phyloP scores from a whole-genome alignment of 2,888 invertebrate genomes.

The Uropetala carovei region DNA sequence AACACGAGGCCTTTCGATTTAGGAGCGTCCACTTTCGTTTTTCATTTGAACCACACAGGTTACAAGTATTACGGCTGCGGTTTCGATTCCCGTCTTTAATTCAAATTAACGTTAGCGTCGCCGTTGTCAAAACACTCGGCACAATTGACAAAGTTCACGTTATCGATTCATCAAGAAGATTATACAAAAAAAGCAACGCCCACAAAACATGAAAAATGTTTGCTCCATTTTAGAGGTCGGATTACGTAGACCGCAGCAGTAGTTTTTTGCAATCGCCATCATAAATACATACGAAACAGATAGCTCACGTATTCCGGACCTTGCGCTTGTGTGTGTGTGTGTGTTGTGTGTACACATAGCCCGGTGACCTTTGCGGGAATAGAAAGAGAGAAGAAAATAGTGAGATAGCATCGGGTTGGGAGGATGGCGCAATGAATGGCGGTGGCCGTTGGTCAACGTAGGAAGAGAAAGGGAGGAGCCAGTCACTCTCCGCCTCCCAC shows the following conservation, averaged over 20 bases:
- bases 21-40: no score
- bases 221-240: not conserved
- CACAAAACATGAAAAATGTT: not conserved
- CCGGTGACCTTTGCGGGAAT: slow-evolving; percentile 23
- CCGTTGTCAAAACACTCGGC: no score
- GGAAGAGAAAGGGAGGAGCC: no score
- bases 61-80: no score
- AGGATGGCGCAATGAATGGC: not conserved
- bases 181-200: not conserved
- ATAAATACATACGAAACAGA: not conserved
- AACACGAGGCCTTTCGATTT: no score
- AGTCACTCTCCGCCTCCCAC: no score
- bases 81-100: no score
- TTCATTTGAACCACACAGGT: no score
- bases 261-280: not conserved
- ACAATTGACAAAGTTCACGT: no score
- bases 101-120: no score
- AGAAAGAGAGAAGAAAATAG: no score
- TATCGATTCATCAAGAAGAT: no score
- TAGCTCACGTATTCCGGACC: slow-evolving; percentile 10
- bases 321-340: not conserved
- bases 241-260: not conserved
- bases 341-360: not conserved
- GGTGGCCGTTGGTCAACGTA: not conserved
- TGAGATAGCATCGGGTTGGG: not conserved